Evolutionary conservation across 2,797 vertebrate genomes (phyloP), one percentile per base, ranked within the genome.

Genomic region (Enteromius paludinosus): DNA sequence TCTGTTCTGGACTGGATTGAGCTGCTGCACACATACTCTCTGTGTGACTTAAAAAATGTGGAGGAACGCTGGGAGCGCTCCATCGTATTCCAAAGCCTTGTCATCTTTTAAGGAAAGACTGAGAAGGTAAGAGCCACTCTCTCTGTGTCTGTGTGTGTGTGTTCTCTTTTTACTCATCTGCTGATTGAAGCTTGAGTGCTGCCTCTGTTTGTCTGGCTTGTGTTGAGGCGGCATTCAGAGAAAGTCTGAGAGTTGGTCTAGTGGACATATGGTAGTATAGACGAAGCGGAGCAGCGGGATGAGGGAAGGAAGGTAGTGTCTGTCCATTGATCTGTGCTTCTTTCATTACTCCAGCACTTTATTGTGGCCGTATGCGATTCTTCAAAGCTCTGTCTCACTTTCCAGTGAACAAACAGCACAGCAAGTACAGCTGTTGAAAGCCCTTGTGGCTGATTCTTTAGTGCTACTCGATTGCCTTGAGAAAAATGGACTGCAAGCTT

Each of bases 101-200:
- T 90, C 91, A 92, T 90, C 93, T 90, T 88, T 95, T 92, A 94
- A 93, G 92, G 93, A 92, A 89, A 93, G 93, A 90, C 87, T 91
- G 91, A 93, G 88, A 94, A 95, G 95, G 95, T 96, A 96, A 96
- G 94, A 84, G 85, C 15, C 10, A 65, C 62, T 79, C 30, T 76
- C 41, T 41, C 8, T 41, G 38, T 41, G 38, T 10, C 10, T 41
- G 10, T 41, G 10, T 41, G 28, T 81, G 0, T 56, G 20, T 71
- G 54, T 41, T 56, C 43, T 41, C 17, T 49, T 17, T 69, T 70
- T 47, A 33, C 41, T 41, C 65, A 54, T 79, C 30, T 76, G 62
- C 38, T 75, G 33, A 78, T 71, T 78, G 66, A 64, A 56, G 20
- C 64, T 52, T 41, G 61, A 77, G 54, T 69, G 54, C 35, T 69